A percentile compares a stretch with the other conserved stretches of the same genome.
Evolutionary conservation across 2,113 vertebrate genomes (phyloP).

Genomic region (Neomonachus schauinslandi): DNA sequence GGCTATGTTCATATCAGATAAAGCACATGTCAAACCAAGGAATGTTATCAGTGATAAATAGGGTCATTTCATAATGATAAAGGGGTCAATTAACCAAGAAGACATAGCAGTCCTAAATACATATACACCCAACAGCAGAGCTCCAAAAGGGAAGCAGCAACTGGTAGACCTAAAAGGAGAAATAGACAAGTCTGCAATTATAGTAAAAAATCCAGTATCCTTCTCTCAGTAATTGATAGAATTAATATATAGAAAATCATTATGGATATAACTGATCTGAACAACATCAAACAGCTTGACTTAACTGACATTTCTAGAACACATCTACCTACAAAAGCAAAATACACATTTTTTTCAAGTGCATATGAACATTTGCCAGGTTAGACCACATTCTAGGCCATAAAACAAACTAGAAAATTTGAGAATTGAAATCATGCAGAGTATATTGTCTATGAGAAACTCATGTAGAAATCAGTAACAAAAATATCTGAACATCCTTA

Average conservation of each 20-base stretch:
- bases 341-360: neutral
- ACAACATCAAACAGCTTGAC: neutral
- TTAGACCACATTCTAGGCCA: neutral
- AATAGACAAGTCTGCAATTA: neutral
- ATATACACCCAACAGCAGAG: neutral
- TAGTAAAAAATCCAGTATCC: neutral
- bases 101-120: neutral
- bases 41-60: neutral
- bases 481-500: neutral
- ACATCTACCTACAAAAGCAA: neutral
- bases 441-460: neutral
- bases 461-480: neutral
- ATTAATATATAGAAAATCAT: neutral
- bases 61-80: neutral
- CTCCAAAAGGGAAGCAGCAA: neutral
- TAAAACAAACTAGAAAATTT: constrained; percentile 1
- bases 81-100: neutral
- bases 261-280: neutral
- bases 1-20: neutral
- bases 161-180: neutral
- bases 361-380: neutral
- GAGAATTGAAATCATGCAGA: neutral
- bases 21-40: neutral
- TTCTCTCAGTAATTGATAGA: neutral
- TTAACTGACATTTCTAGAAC: neutral